Conservation (phyloP, 1,140 invertebrate species). For the Nomia melanderi region DNA sequence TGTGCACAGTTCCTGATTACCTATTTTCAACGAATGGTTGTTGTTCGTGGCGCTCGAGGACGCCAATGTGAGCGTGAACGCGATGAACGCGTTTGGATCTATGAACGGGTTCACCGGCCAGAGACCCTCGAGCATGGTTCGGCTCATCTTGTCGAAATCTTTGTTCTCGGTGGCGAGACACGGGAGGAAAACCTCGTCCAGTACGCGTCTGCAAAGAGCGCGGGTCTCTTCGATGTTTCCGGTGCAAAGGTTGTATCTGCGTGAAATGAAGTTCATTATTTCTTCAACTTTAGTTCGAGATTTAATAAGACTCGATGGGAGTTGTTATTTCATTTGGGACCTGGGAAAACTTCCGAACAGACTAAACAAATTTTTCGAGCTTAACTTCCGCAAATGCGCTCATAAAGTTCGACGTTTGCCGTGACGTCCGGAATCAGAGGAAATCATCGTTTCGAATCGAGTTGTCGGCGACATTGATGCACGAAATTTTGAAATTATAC, state of each 20-base stretch:
- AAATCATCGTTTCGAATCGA: too few relatives aligned
- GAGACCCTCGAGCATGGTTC: conserved; percentile 72
- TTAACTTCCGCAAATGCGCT: too few relatives aligned
- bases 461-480: too few relatives aligned
- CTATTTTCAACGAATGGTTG: conserved; percentile 72
- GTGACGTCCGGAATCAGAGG: too few relatives aligned
- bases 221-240: conserved; percentile 74
- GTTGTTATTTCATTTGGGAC: too few relatives aligned
- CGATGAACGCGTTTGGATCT: conserved; percentile 74
- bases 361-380: too few relatives aligned
- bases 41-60: conserved; percentile 70
- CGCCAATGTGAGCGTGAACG: conserved; percentile 74
- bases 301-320: too few relatives aligned
- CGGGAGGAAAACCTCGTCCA: conserved; percentile 76
- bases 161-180: conserved; percentile 61
- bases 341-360: too few relatives aligned
- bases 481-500: too few relatives aligned
- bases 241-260: conserved; percentile 81
- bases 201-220: conserved; percentile 71
- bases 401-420: too few relatives aligned
- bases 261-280: neutral
- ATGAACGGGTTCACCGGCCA: conserved; percentile 78
- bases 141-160: conserved; percentile 73
- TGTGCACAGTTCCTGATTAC: too few relatives aligned
- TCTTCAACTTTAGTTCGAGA: too few relatives aligned